These are phyloP conservation scores for Idaea dimidiata DNA, from an alignment of 2,888 invertebrate genomes.

Conservation along the genomic window DNA sequence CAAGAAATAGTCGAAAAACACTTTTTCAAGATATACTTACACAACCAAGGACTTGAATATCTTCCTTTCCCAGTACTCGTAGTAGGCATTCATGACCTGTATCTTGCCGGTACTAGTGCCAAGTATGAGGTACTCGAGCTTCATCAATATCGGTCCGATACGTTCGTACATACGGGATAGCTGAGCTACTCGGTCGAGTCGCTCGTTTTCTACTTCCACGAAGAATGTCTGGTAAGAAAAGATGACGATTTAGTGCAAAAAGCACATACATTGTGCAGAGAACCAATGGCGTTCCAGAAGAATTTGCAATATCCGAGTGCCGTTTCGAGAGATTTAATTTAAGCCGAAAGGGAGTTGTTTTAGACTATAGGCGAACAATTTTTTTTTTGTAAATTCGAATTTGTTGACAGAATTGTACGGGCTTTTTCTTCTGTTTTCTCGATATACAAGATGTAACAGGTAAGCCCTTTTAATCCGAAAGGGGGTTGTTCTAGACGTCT, in stretches of 20 bases:
- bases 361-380: too few species aligned
- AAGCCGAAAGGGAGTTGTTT: background rate
- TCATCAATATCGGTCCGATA: slow-evolving; percentile 90
- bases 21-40: slow-evolving; percentile 41
- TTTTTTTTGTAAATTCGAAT: too few species aligned
- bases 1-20: too few species aligned
- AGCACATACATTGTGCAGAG: background rate
- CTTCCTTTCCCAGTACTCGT: slow-evolving; percentile 90
- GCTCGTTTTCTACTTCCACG: slow-evolving; percentile 83
- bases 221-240: slow-evolving; percentile 83
- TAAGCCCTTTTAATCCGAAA: too few species aligned
- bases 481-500: too few species aligned
- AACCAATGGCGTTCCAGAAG: too few species aligned
- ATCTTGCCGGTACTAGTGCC: slow-evolving; percentile 89
- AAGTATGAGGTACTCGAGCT: slow-evolving; percentile 91
- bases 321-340: background rate
- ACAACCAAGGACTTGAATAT: slow-evolving; percentile 80
- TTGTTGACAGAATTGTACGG: too few species aligned
- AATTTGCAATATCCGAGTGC: too few species aligned
- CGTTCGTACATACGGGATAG: slow-evolving; percentile 89
- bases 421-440: too few species aligned
- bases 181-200: slow-evolving; percentile 84
- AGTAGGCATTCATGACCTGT: slow-evolving; percentile 87
- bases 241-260: background rate
- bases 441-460: too few species aligned